These are phyloP conservation scores for Enoplosus armatus DNA, from an alignment of 2,797 vertebrate genomes.

Conservation along the genomic window DNA sequence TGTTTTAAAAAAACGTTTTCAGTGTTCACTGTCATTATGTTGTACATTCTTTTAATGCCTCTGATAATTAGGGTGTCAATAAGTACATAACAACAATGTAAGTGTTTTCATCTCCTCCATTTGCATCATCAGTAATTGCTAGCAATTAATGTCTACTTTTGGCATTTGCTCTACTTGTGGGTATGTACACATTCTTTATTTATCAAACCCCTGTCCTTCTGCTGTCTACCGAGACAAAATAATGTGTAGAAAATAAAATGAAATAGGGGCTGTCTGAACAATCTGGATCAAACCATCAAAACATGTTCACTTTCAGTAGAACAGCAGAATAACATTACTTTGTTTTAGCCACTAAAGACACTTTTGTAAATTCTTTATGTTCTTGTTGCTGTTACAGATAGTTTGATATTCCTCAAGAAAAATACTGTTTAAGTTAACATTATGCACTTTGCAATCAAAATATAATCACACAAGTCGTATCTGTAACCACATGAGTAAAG, in stretches of 20 bases:
- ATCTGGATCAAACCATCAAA: slow-evolving; percentile 20
- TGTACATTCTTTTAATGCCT: slow-evolving; percentile 61
- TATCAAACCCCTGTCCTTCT: slow-evolving; percentile 19
- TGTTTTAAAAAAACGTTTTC: slow-evolving; percentile 52
- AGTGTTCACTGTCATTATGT: slow-evolving; percentile 30
- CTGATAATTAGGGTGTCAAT: slow-evolving; percentile 37
- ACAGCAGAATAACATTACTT: slow-evolving; percentile 20
- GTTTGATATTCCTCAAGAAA: slow-evolving; percentile 46
- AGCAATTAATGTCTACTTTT: slow-evolving; percentile 49
- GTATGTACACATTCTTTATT: slow-evolving; percentile 56
- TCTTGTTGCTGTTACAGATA: slow-evolving; percentile 56
- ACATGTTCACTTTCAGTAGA: slow-evolving; percentile 4
- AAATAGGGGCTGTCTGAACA: slow-evolving; percentile 7
- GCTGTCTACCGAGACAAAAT: background rate
- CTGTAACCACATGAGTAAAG: slow-evolving; percentile 54
- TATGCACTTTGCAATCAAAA: slow-evolving; percentile 58
- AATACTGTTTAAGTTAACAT: slow-evolving; percentile 55
- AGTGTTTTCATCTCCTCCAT: slow-evolving; percentile 41
- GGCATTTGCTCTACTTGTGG: slow-evolving; percentile 29
- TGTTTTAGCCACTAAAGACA: slow-evolving; percentile 29
- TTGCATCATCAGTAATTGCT: slow-evolving; percentile 54
- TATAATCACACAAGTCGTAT: slow-evolving; percentile 70
- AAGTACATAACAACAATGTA: slow-evolving; percentile 39
- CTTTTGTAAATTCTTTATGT: slow-evolving; percentile 40
- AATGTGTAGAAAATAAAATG: background rate